A percentile compares a stretch with the other conserved stretches of the same genome.
Conservation (phyloP, 2,797 vertebrate genomes). For the Cichlasoma orientale region DNA sequence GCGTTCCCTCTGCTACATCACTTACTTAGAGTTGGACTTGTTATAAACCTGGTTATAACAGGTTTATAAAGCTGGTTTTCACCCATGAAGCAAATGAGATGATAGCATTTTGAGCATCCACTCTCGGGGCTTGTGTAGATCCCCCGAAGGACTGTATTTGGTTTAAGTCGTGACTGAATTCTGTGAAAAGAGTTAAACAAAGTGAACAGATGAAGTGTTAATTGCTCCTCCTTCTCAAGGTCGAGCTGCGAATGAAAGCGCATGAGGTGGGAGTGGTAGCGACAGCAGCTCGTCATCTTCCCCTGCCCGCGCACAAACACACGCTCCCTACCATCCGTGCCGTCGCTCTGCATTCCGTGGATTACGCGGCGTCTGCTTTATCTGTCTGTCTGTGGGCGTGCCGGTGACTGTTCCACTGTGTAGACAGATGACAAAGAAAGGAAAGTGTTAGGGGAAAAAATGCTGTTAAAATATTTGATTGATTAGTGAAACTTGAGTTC, state of each 20-base stretch:
- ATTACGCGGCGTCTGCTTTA: slow-evolving; percentile 69
- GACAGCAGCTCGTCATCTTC: slow-evolving; percentile 36
- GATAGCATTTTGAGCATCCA: neutral
- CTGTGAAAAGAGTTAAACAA: slow-evolving; percentile 1
- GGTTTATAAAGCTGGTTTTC: no score
- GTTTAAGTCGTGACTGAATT: neutral
- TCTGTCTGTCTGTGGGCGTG: slow-evolving; percentile 57
- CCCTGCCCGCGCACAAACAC: slow-evolving; percentile 46
- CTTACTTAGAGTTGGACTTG: neutral
- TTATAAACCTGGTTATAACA: no score
- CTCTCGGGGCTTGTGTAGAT: neutral
- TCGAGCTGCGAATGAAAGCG: slow-evolving; percentile 50
- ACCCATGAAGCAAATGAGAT: neutral
- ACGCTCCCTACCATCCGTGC: slow-evolving; percentile 35
- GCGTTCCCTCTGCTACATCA: neutral
- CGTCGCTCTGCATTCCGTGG: slow-evolving; percentile 66
- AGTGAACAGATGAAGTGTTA: slow-evolving; percentile 40
- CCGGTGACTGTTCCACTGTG: slow-evolving; percentile 18
- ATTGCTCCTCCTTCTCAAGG: slow-evolving; percentile 25
- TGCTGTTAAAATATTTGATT: neutral
- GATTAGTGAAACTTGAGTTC: neutral
- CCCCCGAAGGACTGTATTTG: neutral
- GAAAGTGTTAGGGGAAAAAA: neutral
- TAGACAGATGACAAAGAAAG: slow-evolving; percentile 11
- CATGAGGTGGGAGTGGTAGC: slow-evolving; percentile 18